These are phyloP conservation scores for Pitta sordida DNA, from an alignment of 2,113 vertebrate species.

Conservation along the genomic window DNA sequence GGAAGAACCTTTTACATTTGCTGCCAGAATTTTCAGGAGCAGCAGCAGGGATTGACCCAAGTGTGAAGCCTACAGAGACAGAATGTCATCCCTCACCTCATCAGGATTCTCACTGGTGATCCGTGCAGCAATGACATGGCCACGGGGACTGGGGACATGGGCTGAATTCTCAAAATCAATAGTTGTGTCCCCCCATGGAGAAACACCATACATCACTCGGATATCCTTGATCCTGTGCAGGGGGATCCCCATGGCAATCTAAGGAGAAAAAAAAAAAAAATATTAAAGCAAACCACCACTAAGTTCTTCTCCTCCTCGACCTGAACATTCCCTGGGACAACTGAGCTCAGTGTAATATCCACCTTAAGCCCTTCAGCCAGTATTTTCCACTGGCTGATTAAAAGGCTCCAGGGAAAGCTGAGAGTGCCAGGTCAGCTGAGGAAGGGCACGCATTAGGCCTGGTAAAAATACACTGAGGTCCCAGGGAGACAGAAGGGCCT, in stretches of 20 bases:
- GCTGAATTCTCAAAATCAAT: constrained; percentile 93
- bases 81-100: constrained; percentile 75
- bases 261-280: neutral
- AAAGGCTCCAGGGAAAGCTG: constrained; percentile 6
- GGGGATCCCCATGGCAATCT: constrained; percentile 98
- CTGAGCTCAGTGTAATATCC: neutral
- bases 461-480: constrained; percentile 19
- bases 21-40: neutral
- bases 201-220: constrained; percentile 90
- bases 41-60: neutral
- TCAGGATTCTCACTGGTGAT: constrained; percentile 99
- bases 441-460: neutral
- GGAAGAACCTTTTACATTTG: neutral
- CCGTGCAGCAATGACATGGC: constrained; percentile 95
- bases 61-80: fast-evolving
- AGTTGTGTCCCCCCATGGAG: constrained; percentile 89
- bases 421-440: constrained; percentile 4
- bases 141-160: constrained; percentile 87
- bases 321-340: neutral
- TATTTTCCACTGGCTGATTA: constrained; percentile 13
- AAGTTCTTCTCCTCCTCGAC: neutral
- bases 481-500: neutral
- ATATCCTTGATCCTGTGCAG: constrained; percentile 97
- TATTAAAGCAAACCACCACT: too few species aligned
- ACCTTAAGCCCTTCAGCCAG: constrained; percentile 6